Evolutionary conservation across 2,797 vertebrate genomes (phyloP).

Genomic region (Echiichthys vipera): DNA sequence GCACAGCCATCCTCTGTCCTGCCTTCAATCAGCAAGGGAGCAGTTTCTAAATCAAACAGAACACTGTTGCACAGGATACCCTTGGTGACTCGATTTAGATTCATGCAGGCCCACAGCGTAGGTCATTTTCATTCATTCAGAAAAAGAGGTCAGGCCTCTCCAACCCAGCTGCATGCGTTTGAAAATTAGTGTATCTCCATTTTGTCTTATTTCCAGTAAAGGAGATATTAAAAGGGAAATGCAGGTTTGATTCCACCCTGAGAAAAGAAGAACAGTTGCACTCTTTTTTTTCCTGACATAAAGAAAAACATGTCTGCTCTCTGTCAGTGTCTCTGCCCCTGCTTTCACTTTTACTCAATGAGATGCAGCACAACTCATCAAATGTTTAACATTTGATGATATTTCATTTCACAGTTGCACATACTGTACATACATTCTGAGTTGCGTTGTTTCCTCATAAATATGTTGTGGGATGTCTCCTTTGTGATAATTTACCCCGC

Average conservation of each 20-base stretch:
- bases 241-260: conserved; percentile 14
- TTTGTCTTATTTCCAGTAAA: conserved; percentile 39
- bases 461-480: conserved; percentile 25
- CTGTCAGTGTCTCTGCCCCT: conserved; percentile 31
- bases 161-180: conserved; percentile 40
- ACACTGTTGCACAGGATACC: conserved; percentile 64
- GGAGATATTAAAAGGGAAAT: conserved; percentile 30
- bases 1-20: conserved; percentile 47
- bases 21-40: conserved; percentile 64
- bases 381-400: conserved; percentile 43
- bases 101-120: conserved; percentile 57
- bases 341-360: conserved; percentile 36
- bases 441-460: conserved; percentile 1
- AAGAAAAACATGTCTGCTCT: conserved; percentile 43
- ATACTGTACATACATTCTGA: not conserved
- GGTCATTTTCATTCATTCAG: conserved; percentile 74
- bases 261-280: not conserved
- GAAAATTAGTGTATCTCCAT: conserved; percentile 52
- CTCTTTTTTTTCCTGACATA: conserved; percentile 44
- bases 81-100: conserved; percentile 69
- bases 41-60: conserved; percentile 71
- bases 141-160: conserved; percentile 70
- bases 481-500: conserved; percentile 28
- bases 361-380: conserved; percentile 18
- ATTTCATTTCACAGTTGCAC: not conserved